These are phyloP conservation scores for Orthonevra nobilis DNA, from an alignment of 2,888 invertebrate species.

Conservation along the genomic window DNA sequence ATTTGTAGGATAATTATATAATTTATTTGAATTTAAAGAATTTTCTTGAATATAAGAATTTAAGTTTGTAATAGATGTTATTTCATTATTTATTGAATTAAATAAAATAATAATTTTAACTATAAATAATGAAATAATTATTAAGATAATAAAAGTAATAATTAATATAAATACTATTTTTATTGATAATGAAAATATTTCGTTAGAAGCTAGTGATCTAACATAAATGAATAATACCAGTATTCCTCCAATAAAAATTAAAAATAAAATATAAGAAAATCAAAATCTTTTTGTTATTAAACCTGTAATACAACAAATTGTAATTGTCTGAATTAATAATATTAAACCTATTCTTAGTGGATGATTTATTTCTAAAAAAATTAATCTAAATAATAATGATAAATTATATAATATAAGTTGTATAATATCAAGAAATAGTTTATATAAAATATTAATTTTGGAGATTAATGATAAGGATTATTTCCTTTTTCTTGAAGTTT, in stretches of 20 bases:
- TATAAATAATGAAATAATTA: constrained; percentile 72
- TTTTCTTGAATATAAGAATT: constrained; percentile 78
- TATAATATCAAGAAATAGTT: constrained; percentile 83
- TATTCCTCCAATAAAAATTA: constrained; percentile 84
- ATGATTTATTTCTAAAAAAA: constrained; percentile 80
- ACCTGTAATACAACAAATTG: constrained; percentile 81
- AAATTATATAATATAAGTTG: constrained; percentile 73
- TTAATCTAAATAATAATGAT: constrained; percentile 77
- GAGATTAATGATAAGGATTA: constrained; percentile 83
- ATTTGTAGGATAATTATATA: constrained; percentile 82
- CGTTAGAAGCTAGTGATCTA: constrained; percentile 83
- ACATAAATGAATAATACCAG: constrained; percentile 85
- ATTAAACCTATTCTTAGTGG: constrained; percentile 82
- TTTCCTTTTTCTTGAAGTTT: constrained; percentile 83
- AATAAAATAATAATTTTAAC: constrained; percentile 75
- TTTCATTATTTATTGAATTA: constrained; percentile 79
- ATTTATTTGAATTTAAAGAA: constrained; percentile 81
- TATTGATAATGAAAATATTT: constrained; percentile 81
- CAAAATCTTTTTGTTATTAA: constrained; percentile 82
- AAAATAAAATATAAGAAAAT: constrained; percentile 84
- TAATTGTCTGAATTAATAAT: constrained; percentile 82
- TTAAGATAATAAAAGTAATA: constrained; percentile 72
- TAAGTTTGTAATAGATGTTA: constrained; percentile 75
- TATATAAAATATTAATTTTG: constrained; percentile 86
- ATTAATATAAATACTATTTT: constrained; percentile 75